phyloP scores from a whole-genome alignment of 2,113 vertebrate species.

The Piaya cayana region DNA sequence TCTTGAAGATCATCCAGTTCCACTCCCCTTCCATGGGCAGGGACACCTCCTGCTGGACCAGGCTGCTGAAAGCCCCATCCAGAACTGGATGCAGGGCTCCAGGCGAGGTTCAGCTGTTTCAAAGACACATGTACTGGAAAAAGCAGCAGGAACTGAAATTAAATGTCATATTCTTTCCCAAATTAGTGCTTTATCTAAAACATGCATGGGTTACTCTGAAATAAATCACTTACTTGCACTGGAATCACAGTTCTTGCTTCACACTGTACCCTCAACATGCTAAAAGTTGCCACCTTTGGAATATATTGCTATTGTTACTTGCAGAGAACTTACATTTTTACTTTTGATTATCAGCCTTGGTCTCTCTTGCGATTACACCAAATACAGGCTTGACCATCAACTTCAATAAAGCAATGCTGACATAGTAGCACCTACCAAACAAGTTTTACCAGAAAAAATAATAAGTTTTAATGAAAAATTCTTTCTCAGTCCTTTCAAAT shows the following conservation, averaged over 20 bases:
- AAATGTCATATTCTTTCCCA: neutral
- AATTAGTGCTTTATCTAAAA: neutral
- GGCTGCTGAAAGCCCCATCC: no score
- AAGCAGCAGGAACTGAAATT: neutral
- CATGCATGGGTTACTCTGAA: neutral
- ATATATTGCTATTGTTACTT: neutral
- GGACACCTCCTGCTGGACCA: no score
- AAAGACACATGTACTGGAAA: neutral
- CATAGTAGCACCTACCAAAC: neutral
- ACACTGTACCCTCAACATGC: neutral
- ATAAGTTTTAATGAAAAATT: neutral
- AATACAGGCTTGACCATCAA: neutral
- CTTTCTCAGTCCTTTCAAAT: neutral
- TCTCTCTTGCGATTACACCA: neutral
- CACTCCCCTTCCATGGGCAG: no score
- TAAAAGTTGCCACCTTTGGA: neutral
- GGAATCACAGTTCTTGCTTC: neutral
- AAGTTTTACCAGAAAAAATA: neutral
- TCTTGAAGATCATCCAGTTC: no score
- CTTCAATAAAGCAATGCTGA: neutral
- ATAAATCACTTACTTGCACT: neutral
- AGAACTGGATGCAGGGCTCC: no score
- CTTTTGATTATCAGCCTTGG: neutral
- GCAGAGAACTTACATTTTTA: neutral
- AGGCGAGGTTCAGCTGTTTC: neutral